Percentiles rank a stretch among this genome's conserved stretches.
Evolutionary conservation across 1,140 invertebrate species (phyloP).

Genomic region (Metopolophium dirhodum): DNA sequence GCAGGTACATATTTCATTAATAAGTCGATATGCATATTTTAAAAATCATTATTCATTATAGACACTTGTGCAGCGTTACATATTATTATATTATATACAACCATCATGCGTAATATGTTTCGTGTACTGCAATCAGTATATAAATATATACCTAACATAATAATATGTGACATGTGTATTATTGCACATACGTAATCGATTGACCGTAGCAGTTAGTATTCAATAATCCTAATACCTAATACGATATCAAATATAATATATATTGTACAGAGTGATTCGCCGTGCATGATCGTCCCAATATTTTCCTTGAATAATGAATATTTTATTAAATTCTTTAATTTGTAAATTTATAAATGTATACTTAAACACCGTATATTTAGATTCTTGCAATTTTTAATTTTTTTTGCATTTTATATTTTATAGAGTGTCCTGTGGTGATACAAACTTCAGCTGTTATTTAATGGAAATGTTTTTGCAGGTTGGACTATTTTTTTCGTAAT

Average conservation of each 20-base stretch:
- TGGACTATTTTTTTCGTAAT: too few relatives aligned
- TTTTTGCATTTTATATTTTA: too few relatives aligned
- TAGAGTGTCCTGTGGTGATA: too few relatives aligned
- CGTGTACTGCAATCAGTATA: not conserved
- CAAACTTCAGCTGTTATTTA: too few relatives aligned
- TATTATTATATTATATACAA: not conserved
- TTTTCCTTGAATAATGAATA: not conserved
- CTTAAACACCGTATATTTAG: too few relatives aligned
- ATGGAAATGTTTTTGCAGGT: too few relatives aligned
- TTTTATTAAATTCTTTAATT: too few relatives aligned
- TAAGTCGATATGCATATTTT: not conserved
- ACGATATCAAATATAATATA: not conserved
- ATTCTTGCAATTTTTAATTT: too few relatives aligned
- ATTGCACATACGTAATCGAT: not conserved
- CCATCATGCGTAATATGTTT: not conserved
- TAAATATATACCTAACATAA: not conserved
- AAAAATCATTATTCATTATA: not conserved
- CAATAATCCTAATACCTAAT: not conserved
- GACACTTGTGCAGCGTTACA: not conserved
- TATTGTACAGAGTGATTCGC: too few relatives aligned
- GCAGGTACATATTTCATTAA: not conserved
- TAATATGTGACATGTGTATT: not conserved
- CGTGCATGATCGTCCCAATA: not conserved
- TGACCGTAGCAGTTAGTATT: not conserved
- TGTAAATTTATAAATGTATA: too few relatives aligned